Base-by-base conservation (phyloP, 2,888 invertebrate genomes). In the Busseola fusca region DNA sequence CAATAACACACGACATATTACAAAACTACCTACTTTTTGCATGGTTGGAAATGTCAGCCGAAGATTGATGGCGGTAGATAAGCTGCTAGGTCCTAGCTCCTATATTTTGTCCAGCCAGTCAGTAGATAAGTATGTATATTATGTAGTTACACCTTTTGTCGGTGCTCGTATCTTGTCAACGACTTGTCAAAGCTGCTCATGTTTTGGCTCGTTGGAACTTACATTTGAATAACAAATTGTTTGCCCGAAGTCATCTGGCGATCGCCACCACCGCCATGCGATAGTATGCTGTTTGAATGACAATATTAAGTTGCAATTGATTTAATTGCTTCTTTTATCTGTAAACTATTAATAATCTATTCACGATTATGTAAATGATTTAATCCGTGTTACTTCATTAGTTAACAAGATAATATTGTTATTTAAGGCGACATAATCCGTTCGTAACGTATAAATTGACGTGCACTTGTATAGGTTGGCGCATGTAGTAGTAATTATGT, bases 211-310 rank as follows among this genome's bases (percentile, higher is more conserved):
- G 80, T 72, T 80, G 79, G 71, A 81, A 84, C 83, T 82, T 80
- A 78, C 72, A 91, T 91, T 89, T 89, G 85, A 89, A 91, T 90
- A 89, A 87, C 88, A 90, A 90, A 91, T 90, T 83, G 85, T 82
- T 86, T 68, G 82, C 77, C 74, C 71, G 82, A 84, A 87, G 84
- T 85, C 79, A 84, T 81, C 83, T 84, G 74, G 77, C 74, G 77
- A 84, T 84, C 60, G 74, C 72, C 78, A 73, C 67, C 74, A 69
- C 68, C 66, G 81, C 66, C 72, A 78, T 78, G 75, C 84, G 52
- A 78, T 80, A 81, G 68, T 81, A 75, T 74, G 71, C 74, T 76
- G 76, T 84, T 81, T 74, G 74, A 83, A 81, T 83, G 66, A 84
- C 80, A 84, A 83, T 82, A 82, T 84, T 87, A 81, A 87, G 86